Evolutionary conservation across 2,888 invertebrate species (phyloP), one percentile per base, ranked within the genome.

Genomic region (Pyrocoelia pectoralis): DNA sequence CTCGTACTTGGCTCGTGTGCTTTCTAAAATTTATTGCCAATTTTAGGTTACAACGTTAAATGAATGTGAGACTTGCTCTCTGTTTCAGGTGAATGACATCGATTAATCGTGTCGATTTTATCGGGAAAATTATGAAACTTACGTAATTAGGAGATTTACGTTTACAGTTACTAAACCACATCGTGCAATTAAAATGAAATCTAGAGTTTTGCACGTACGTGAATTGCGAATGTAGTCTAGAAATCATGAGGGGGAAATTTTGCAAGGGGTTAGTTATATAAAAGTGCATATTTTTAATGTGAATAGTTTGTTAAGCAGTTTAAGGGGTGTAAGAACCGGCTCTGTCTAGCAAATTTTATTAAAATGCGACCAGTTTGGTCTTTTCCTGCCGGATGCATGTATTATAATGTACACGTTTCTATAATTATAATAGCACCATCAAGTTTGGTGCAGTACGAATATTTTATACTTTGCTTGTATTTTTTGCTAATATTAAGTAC

Each of bases 11-110:
- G 67, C 67, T 62, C 66, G 66, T 67, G 67, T 71, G 70, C 68
- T 69, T 61, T 66, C 70, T 33, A 68, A 70, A 72, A 78, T 78
- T 77, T 76, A 78, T 77, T 70, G 76, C 72, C 74, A 73, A 76
- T 75, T 76, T 73, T 70, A 69, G 75, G 72, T 70, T 69, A 67
- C 69, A 60, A 58, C 53, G 63, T 58, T 58, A 41, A 63, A 55
- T 58, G 54, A 57, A 62, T 54, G 52, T 62, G 52, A 53, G 49
- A 57, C 62, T 57, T 57, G 52, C 56, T 56, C 56, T 52, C 56
- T 57, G 53, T 53, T 57, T 46, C 48, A 57, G 53, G 57, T 52
- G 52, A 62, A 53, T 62, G 62, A 62, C 62, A 57, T 62, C 62
- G 62, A 62, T 62, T 62, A 57, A 62, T 62, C 57, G 57, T 43